Evolutionary conservation across 2,888 invertebrate species (phyloP).

Genomic region (Ceraclea dissimilis): DNA sequence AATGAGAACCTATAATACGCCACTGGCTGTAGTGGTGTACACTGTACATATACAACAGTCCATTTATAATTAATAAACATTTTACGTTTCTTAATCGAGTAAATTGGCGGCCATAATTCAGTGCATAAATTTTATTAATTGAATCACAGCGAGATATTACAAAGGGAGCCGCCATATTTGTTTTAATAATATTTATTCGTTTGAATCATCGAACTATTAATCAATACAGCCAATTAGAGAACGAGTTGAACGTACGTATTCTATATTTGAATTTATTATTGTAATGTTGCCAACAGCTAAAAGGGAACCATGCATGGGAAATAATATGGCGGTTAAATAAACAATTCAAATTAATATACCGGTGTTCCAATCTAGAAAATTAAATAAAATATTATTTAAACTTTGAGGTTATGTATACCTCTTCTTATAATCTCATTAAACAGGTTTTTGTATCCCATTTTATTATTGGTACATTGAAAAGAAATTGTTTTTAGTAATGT

Average conservation of each 20-base stretch:
- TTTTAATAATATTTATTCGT: conserved; percentile 21
- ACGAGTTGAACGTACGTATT: conserved; percentile 5
- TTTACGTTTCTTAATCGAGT: conserved; percentile 21
- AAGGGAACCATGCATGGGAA: background rate
- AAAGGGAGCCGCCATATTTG: conserved; percentile 22
- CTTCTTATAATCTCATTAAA: too few relatives aligned
- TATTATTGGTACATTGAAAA: too few relatives aligned
- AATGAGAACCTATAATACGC: too few relatives aligned
- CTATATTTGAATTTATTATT: too few relatives aligned
- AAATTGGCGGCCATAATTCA: conserved; percentile 23
- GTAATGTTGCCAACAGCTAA: conserved; percentile 12
- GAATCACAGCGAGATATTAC: conserved; percentile 19
- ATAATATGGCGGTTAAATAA: background rate
- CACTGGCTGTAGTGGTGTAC: too few relatives aligned
- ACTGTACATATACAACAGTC: too few relatives aligned
- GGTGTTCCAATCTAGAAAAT: background rate
- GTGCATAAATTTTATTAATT: conserved; percentile 24
- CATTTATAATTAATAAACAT: conserved; percentile 11
- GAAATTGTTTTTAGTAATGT: too few relatives aligned
- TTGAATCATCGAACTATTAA: conserved; percentile 23
- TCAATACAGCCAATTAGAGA: conserved; percentile 24
- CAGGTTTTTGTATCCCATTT: too few relatives aligned
- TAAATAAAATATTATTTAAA: background rate
- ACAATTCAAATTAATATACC: background rate
- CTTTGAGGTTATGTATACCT: background rate